Evolutionary conservation across 1,140 invertebrate species (phyloP).

Genomic region (Apis laboriosa): DNA sequence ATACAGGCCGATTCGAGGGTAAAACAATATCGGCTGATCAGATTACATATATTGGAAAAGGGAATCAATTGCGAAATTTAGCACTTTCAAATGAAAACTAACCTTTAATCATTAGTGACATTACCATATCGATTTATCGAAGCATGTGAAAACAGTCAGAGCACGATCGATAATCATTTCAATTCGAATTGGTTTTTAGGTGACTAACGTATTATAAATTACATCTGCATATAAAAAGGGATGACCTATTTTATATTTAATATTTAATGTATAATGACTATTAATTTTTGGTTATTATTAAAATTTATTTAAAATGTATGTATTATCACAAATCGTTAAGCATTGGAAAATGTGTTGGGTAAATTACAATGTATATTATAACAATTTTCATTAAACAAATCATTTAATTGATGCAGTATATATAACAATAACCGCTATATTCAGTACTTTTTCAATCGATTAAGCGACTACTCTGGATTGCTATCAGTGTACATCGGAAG

Average conservation of each 20-base stretch:
- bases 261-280: not conserved
- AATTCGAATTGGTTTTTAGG: not conserved
- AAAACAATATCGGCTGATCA: conserved; percentile 67
- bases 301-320: too few species aligned
- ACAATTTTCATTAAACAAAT: not conserved
- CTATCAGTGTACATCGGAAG: conserved; percentile 90
- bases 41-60: not conserved
- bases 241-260: not conserved
- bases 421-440: conserved; percentile 36
- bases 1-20: conserved; percentile 97
- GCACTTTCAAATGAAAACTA: conserved; percentile 25
- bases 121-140: not conserved
- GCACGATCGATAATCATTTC: conserved; percentile 10
- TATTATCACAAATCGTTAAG: too few species aligned
- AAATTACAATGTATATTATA: not conserved
- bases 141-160: not conserved
- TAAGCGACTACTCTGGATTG: conserved; percentile 85
- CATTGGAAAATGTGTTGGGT: not conserved
- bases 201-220: not conserved
- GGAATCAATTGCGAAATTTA: not conserved
- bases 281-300: not conserved
- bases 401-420: not conserved
- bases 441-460: conserved; percentile 52
- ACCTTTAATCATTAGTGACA: not conserved
- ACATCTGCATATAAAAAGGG: not conserved